These are phyloP conservation scores for Cerastis leucographa DNA, from an alignment of 2,888 invertebrate genomes.

Conservation along the genomic window DNA sequence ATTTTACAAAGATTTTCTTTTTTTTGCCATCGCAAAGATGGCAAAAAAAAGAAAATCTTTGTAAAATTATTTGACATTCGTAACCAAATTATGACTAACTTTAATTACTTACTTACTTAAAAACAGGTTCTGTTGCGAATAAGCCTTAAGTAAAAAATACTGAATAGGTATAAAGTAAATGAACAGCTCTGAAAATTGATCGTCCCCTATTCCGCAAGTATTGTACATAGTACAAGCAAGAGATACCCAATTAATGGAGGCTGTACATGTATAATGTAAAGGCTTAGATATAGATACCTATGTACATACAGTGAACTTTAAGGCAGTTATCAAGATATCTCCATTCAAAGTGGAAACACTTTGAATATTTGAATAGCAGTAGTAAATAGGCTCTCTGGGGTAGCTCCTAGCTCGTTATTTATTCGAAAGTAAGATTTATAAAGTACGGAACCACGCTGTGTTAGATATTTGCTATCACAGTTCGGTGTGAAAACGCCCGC, in stretches of 20 bases:
- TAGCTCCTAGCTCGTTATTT: slow-evolving; percentile 65
- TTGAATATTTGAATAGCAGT: slow-evolving; percentile 65
- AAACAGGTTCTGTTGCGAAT: too few species aligned
- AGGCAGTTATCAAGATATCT: slow-evolving; percentile 62
- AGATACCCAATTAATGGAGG: slow-evolving; percentile 32
- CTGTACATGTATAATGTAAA: slow-evolving; percentile 2
- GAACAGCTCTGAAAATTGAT: background rate
- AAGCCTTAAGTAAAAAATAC: too few species aligned
- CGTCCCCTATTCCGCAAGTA: background rate
- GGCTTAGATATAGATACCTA: background rate
- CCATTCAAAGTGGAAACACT: slow-evolving; percentile 58
- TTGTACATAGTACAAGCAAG: background rate
- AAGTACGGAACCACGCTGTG: slow-evolving; percentile 68
- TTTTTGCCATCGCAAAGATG: too few species aligned
- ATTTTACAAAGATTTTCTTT: too few species aligned
- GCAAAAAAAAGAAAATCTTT: background rate
- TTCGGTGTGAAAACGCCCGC: slow-evolving; percentile 53
- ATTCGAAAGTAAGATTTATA: slow-evolving; percentile 72
- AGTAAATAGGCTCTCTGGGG: slow-evolving; percentile 61
- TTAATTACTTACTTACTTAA: background rate
- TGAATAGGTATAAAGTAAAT: background rate
- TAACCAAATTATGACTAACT: background rate
- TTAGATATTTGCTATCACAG: slow-evolving; percentile 64
- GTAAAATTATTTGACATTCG: background rate
- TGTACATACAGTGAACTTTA: slow-evolving; percentile 45